Conservation (phyloP, 2,113 vertebrate genomes). For the Nerophis ophidion region DNA sequence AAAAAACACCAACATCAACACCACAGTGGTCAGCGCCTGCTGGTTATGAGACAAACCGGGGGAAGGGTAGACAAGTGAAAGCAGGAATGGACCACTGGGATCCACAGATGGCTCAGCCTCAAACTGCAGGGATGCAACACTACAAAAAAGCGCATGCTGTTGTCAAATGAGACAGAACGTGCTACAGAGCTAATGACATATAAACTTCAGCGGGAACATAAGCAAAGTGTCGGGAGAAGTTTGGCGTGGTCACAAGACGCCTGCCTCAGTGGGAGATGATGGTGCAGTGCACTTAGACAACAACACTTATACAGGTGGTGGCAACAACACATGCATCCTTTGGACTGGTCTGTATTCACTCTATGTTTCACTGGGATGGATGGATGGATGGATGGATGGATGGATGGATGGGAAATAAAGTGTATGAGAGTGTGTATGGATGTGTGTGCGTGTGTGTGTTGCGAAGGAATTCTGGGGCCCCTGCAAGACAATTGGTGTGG, state of each 20-base stretch:
- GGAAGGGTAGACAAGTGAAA: conserved; percentile 20
- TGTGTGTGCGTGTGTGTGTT: too few species aligned
- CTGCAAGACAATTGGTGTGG: too few species aligned
- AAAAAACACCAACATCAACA: neutral
- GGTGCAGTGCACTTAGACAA: conserved; percentile 10
- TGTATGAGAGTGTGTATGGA: too few species aligned
- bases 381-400: conserved; percentile 28
- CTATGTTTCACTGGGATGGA: conserved; percentile 26
- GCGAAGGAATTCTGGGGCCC: too few species aligned
- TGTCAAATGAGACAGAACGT: conserved; percentile 3
- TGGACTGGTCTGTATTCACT: conserved; percentile 39
- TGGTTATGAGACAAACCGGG: conserved; percentile 31
- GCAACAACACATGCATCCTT: conserved; percentile 31
- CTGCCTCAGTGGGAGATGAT: conserved; percentile 29
- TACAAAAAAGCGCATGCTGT: conserved; percentile 2
- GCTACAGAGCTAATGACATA: conserved; percentile 23
- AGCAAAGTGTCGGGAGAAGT: conserved; percentile 49
- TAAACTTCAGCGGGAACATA: conserved; percentile 31
- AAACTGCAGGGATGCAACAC: conserved; percentile 11
- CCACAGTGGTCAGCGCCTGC: conserved; percentile 12
- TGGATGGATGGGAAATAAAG: conserved; percentile 35
- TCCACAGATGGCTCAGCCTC: conserved; percentile 35
- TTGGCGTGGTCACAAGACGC: conserved; percentile 43
- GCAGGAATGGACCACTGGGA: conserved; percentile 16
- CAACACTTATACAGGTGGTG: conserved; percentile 4